Percentiles rank a stretch among this genome's conserved stretches.
Conservation (phyloP, 2,888 invertebrate genomes). For the Sceliomorpha sp. region DNA sequence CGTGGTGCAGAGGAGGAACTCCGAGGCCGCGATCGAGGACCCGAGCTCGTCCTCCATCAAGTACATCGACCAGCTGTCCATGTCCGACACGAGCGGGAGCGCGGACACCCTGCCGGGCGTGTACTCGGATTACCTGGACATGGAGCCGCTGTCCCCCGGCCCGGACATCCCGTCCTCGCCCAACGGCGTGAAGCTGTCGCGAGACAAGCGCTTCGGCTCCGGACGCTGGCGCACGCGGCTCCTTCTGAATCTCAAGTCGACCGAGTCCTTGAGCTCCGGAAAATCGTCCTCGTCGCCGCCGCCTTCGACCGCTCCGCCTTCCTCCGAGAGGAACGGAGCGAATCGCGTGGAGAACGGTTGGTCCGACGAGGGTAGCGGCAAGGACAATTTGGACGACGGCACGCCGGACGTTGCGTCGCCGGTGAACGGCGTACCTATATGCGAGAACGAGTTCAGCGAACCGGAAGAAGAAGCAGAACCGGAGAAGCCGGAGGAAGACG, state of each 20-base stretch:
- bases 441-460: conserved; percentile 71
- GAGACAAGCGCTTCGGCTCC: conserved; percentile 74
- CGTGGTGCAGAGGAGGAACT: conserved; percentile 65
- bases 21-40: conserved; percentile 73
- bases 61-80: conserved; percentile 75
- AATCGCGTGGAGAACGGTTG: conserved; percentile 24
- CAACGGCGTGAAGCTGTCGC: conserved; percentile 70
- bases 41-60: conserved; percentile 74
- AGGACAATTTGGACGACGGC: too few species aligned
- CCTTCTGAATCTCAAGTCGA: conserved; percentile 81
- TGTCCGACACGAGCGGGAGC: conserved; percentile 73
- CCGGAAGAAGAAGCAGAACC: too few species aligned
- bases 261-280: conserved; percentile 75
- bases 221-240: conserved; percentile 82
- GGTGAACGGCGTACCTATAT: conserved; percentile 68
- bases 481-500: conserved; percentile 63
- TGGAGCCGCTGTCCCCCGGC: conserved; percentile 71
- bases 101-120: conserved; percentile 77
- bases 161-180: conserved; percentile 55
- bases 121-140: conserved; percentile 72
- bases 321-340: conserved; percentile 60
- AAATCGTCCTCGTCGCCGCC: too few species aligned
- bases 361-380: conserved; percentile 10
- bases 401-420: too few species aligned
- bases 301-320: conserved; percentile 66